Conservation (phyloP, 2,113 vertebrate genomes). For the Hemiprocne comata region DNA sequence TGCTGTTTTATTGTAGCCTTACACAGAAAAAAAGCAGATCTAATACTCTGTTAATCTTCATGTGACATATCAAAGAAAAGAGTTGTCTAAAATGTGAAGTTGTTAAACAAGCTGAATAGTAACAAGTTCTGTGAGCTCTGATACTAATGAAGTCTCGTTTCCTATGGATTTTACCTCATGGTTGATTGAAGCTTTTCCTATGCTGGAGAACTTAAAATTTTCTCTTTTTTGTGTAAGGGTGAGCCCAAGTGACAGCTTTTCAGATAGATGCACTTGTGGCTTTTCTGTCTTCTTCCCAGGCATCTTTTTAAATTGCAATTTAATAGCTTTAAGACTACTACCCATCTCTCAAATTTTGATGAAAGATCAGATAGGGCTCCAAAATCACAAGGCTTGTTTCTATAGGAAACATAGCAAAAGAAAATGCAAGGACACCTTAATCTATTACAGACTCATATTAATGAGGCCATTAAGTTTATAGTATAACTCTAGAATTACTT, state of each 20-base stretch:
- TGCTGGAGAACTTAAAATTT: neutral
- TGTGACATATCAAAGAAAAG: neutral
- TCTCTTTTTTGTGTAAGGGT: neutral
- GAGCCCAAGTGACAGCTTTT: neutral
- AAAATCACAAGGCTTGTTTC: neutral
- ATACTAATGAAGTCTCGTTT: neutral
- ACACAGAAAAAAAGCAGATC: neutral
- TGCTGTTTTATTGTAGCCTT: neutral
- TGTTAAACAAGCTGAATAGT: slow-evolving; percentile 31
- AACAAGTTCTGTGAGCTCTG: neutral
- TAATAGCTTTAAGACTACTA: neutral
- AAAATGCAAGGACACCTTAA: neutral
- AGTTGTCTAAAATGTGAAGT: slow-evolving; percentile 11
- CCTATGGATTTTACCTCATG: slow-evolving; percentile 17
- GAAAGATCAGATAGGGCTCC: neutral
- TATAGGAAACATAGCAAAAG: neutral
- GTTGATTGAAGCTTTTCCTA: slow-evolving; percentile 8
- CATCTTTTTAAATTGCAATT: neutral
- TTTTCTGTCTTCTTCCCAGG: neutral
- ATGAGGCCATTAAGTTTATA: slow-evolving; percentile 6
- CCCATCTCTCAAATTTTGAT: neutral
- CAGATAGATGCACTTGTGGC: neutral
- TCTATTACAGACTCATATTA: neutral
- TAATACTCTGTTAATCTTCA: neutral
- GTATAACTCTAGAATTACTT: neutral